Evolutionary conservation across 2,888 invertebrate genomes (phyloP).

Genomic region (Scaptomyza tumidula): DNA sequence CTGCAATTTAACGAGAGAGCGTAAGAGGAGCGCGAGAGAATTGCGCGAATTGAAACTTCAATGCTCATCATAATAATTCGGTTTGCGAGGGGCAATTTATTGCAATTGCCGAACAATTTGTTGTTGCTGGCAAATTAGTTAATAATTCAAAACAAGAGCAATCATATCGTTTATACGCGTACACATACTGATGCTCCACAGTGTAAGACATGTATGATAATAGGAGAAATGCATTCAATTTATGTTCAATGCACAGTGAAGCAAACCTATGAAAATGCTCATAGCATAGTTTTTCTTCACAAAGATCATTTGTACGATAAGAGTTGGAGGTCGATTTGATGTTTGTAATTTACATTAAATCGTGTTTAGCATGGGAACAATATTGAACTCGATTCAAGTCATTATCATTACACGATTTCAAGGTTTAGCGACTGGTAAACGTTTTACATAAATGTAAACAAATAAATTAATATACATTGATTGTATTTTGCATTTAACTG

Average conservation of each 20-base stretch:
- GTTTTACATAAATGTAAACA: constrained; percentile 1
- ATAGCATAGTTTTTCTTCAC: constrained; percentile 14
- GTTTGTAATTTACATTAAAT: constrained; percentile 48
- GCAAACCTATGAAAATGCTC: neutral
- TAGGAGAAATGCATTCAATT: constrained; percentile 46
- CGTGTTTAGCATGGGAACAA: constrained; percentile 54
- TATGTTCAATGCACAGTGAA: constrained; percentile 22
- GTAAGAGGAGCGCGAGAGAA: constrained; percentile 21
- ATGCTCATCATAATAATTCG: constrained; percentile 35
- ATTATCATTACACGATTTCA: constrained; percentile 23
- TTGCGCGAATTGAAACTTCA: constrained; percentile 43
- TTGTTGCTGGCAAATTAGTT: constrained; percentile 73
- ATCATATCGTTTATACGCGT: constrained; percentile 24
- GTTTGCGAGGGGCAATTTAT: constrained; percentile 60
- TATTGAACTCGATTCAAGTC: constrained; percentile 26
- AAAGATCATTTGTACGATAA: constrained; percentile 44
- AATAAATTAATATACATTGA: neutral
- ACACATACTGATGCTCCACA: constrained; percentile 20
- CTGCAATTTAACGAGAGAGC: constrained; percentile 8
- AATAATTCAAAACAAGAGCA: constrained; percentile 62
- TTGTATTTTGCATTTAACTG: neutral
- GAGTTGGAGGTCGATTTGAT: constrained; percentile 35
- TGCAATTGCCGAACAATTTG: constrained; percentile 72
- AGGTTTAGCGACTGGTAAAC: constrained; percentile 10
- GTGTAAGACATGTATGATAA: constrained; percentile 20